These are phyloP conservation scores for Ormyrus thymus DNA, from an alignment of 2,888 invertebrate genomes.

Conservation along the genomic window DNA sequence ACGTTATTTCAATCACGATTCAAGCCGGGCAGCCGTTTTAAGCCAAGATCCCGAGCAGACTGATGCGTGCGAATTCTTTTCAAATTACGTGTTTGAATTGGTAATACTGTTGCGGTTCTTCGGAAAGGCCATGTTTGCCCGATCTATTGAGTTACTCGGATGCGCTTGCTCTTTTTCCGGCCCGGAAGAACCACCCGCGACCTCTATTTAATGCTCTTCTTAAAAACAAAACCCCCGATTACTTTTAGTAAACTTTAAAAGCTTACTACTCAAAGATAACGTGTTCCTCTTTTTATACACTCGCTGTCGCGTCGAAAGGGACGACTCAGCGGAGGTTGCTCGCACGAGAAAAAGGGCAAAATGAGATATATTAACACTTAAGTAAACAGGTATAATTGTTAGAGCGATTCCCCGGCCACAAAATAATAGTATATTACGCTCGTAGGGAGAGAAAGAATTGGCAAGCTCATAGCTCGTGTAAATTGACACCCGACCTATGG, in stretches of 20 bases:
- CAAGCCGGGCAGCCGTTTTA: not conserved
- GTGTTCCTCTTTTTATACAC: too few relatives aligned
- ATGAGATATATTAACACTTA: too few relatives aligned
- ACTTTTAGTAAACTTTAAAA: constrained; percentile 40
- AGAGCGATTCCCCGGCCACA: too few relatives aligned
- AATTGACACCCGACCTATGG: too few relatives aligned
- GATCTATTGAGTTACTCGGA: constrained; percentile 13
- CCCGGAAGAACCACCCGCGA: not conserved
- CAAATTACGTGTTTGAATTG: constrained; percentile 15
- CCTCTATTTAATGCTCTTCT: constrained; percentile 19
- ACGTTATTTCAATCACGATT: constrained; percentile 20
- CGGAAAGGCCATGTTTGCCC: constrained; percentile 7
- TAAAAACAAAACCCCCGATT: constrained; percentile 8
- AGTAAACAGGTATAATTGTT: too few relatives aligned
- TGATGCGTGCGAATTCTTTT: too few relatives aligned
- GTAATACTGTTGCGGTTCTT: not conserved
- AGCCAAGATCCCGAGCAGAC: not conserved
- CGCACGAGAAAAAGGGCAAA: too few relatives aligned
- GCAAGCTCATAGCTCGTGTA: too few relatives aligned
- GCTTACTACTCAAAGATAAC: constrained; percentile 1
- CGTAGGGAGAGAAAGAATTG: too few relatives aligned
- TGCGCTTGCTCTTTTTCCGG: not conserved
- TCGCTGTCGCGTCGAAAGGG: too few relatives aligned
- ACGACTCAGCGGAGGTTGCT: too few relatives aligned
- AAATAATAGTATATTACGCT: too few relatives aligned